Evolutionary conservation across 1,140 invertebrate species (phyloP).

Genomic region (Heliconius eleuchia): DNA sequence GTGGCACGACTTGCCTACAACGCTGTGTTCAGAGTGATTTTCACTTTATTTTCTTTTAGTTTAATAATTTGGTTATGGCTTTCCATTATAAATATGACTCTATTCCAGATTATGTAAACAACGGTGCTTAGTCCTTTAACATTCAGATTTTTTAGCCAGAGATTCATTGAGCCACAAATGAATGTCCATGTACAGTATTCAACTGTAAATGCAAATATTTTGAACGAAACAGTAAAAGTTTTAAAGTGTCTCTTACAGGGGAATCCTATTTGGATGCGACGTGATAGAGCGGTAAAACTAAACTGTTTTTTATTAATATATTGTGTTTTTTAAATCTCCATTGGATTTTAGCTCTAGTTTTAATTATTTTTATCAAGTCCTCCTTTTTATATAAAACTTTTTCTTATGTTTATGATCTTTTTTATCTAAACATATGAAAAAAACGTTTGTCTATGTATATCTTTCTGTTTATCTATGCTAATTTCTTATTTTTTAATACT

Average conservation of each 20-base stretch:
- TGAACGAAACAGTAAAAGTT: background rate
- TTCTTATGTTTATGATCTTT: too few relatives aligned
- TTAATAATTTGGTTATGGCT: too few relatives aligned
- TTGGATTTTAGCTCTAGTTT: background rate
- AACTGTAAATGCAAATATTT: background rate
- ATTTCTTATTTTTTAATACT: too few relatives aligned
- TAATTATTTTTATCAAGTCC: background rate
- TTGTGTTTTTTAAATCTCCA: background rate
- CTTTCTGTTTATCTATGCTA: too few relatives aligned
- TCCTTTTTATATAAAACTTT: too few relatives aligned
- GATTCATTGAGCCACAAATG: constrained; percentile 1
- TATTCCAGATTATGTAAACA: background rate
- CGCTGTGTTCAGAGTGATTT: too few relatives aligned
- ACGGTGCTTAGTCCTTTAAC: background rate
- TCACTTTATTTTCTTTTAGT: too few relatives aligned
- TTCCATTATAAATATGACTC: background rate
- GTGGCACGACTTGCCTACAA: too few relatives aligned
- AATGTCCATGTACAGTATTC: constrained; percentile 4
- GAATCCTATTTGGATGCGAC: background rate
- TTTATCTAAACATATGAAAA: too few relatives aligned
- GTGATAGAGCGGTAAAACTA: background rate
- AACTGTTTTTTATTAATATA: background rate
- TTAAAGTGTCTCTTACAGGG: background rate
- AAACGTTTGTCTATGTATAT: too few relatives aligned
- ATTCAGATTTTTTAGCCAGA: background rate